Evolutionary conservation across 2,888 invertebrate genomes (phyloP).

Genomic region (Asteroscopus sphinx): DNA sequence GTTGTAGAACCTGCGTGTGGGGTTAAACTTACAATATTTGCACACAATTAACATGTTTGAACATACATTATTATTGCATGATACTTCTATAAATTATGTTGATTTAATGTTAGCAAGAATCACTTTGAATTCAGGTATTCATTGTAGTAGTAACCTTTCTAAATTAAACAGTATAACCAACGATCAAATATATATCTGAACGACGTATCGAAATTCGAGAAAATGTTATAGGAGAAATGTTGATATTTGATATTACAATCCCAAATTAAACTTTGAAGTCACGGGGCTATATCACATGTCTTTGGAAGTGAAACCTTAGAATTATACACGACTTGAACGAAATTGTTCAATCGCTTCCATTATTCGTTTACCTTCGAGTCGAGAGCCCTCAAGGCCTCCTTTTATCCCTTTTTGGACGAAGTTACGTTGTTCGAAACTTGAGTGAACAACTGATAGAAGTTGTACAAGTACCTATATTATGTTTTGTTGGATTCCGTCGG

Average conservation of each 20-base stretch:
- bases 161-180: slow-evolving; percentile 7
- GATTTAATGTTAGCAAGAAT: neutral
- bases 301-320: slow-evolving; percentile 35
- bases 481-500: slow-evolving; percentile 17
- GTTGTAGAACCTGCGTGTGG: neutral
- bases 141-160: slow-evolving; percentile 7
- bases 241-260: slow-evolving; percentile 13
- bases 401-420: slow-evolving; percentile 38
- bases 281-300: slow-evolving; percentile 9
- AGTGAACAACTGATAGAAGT: slow-evolving; percentile 35
- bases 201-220: neutral
- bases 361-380: slow-evolving; percentile 19
- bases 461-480: slow-evolving; percentile 30
- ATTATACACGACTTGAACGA: slow-evolving; percentile 23
- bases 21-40: slow-evolving; percentile 20
- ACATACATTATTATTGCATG: slow-evolving; percentile 1
- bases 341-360: slow-evolving; percentile 23
- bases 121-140: neutral
- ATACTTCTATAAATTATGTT: neutral
- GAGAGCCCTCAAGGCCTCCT: slow-evolving; percentile 28
- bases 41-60: slow-evolving; percentile 28
- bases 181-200: too few relatives aligned
- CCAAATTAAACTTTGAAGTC: slow-evolving; percentile 19
- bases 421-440: slow-evolving; percentile 40
- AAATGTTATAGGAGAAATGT: slow-evolving; percentile 9